Evolutionary conservation across 2,797 vertebrate genomes (phyloP).

Genomic region (Tiaroga cobitis): DNA sequence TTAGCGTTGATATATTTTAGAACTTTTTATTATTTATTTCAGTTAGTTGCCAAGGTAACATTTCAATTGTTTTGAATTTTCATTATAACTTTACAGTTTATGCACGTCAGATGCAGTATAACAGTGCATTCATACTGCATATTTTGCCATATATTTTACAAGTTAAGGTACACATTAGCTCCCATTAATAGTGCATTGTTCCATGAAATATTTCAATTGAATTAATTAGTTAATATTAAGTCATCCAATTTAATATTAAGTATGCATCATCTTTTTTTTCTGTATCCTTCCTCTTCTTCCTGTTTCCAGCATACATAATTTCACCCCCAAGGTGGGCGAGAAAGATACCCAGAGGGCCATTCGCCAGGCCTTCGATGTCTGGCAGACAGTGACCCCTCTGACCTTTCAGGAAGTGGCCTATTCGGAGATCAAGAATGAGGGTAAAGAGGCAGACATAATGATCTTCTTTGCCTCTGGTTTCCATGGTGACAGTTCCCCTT

Average conservation of each 20-base stretch:
- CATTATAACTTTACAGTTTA: neutral
- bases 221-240: neutral
- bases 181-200: neutral
- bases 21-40: neutral
- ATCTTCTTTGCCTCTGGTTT: conserved; percentile 99
- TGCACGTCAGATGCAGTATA: neutral
- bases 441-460: conserved; percentile 98
- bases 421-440: conserved; percentile 94
- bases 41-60: neutral
- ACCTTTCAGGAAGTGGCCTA: conserved; percentile 94
- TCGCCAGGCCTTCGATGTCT: conserved; percentile 95
- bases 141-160: neutral
- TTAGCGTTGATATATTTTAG: neutral
- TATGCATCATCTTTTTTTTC: neutral
- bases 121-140: neutral
- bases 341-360: conserved; percentile 93
- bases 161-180: neutral
- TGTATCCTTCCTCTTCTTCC: neutral
- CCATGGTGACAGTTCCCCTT: conserved; percentile 97
- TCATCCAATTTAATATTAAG: neutral
- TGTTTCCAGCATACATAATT: conserved; percentile 91
- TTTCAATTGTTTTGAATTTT: neutral
- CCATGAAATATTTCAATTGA: neutral
- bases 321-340: conserved; percentile 97
- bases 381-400: conserved; percentile 95